phyloP scores from a whole-genome alignment of 2,113 vertebrate species.

The Cyprinodon variegatus region DNA sequence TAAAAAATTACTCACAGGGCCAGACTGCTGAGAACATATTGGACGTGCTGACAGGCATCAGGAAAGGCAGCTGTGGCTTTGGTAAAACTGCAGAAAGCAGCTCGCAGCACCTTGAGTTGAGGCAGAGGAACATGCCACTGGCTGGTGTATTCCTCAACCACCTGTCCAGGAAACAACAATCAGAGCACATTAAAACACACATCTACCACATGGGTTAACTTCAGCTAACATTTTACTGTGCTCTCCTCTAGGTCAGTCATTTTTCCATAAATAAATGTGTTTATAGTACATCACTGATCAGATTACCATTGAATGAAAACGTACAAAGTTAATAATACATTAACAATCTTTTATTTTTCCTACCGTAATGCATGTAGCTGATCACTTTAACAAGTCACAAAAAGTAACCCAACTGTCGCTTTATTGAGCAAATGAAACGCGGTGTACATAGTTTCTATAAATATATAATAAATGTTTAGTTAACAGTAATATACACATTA shows the following conservation, averaged over 20 bases:
- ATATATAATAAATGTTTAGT: background rate
- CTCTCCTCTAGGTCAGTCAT: background rate
- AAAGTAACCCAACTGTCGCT: background rate
- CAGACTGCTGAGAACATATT: constrained; percentile 93
- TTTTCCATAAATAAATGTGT: background rate
- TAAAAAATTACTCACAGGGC: constrained; percentile 89
- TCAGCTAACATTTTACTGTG: background rate
- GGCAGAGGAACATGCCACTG: constrained; percentile 96
- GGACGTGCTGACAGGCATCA: constrained; percentile 92
- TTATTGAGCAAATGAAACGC: background rate
- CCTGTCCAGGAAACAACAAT: constrained; percentile 68
- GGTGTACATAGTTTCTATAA: background rate
- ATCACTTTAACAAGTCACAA: background rate
- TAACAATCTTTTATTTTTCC: background rate
- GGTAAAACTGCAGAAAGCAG: constrained; percentile 92
- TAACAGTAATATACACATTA: background rate
- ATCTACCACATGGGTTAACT: background rate
- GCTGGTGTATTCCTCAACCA: constrained; percentile 95
- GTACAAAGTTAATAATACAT: background rate
- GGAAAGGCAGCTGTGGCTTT: constrained; percentile 90
- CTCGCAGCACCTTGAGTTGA: constrained; percentile 93
- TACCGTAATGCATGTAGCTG: background rate
- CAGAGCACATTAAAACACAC: background rate
- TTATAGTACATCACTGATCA: background rate
- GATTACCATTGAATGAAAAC: background rate